These are phyloP conservation scores for Peromyscus eremicus DNA, from an alignment of 2,797 vertebrate species.

Conservation along the genomic window DNA sequence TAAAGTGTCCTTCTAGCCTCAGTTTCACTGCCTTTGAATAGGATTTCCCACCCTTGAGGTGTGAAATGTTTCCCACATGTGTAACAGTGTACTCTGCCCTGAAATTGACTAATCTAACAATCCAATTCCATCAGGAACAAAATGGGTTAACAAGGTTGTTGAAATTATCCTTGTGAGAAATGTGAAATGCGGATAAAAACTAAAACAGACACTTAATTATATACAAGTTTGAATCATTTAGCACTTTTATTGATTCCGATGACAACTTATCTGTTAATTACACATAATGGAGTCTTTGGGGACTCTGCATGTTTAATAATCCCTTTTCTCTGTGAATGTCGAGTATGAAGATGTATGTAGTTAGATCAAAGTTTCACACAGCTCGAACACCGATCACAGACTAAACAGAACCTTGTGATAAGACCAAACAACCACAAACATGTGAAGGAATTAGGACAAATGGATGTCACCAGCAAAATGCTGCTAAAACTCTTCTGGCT, in stretches of 20 bases:
- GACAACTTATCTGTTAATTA: slow-evolving; percentile 92
- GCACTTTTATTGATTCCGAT: slow-evolving; percentile 91
- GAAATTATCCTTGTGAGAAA: slow-evolving; percentile 86
- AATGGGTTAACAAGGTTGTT: slow-evolving; percentile 85
- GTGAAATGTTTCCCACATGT: slow-evolving; percentile 67
- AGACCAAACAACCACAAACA: neutral
- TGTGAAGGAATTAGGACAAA: slow-evolving; percentile 51
- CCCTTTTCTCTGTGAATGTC: slow-evolving; percentile 85
- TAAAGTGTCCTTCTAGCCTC: neutral
- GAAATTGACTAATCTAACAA: slow-evolving; percentile 70
- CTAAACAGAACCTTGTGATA: slow-evolving; percentile 50
- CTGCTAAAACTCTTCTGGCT: neutral
- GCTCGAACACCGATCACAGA: slow-evolving; percentile 87
- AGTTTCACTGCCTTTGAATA: neutral
- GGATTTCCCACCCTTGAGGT: slow-evolving; percentile 50
- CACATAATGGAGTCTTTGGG: slow-evolving; percentile 89
- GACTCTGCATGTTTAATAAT: slow-evolving; percentile 89
- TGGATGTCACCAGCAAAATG: neutral
- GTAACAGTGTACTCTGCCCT: slow-evolving; percentile 69
- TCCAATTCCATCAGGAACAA: slow-evolving; percentile 69
- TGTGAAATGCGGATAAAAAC: slow-evolving; percentile 79
- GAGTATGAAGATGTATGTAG: slow-evolving; percentile 85
- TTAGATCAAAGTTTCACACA: slow-evolving; percentile 85
- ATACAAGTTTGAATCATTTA: slow-evolving; percentile 91
- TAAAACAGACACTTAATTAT: slow-evolving; percentile 90